A percentile compares a stretch with the other conserved stretches of the same genome.
Evolutionary conservation across 1,140 invertebrate species (phyloP).

Genomic region (Sycophaga agraensis): DNA sequence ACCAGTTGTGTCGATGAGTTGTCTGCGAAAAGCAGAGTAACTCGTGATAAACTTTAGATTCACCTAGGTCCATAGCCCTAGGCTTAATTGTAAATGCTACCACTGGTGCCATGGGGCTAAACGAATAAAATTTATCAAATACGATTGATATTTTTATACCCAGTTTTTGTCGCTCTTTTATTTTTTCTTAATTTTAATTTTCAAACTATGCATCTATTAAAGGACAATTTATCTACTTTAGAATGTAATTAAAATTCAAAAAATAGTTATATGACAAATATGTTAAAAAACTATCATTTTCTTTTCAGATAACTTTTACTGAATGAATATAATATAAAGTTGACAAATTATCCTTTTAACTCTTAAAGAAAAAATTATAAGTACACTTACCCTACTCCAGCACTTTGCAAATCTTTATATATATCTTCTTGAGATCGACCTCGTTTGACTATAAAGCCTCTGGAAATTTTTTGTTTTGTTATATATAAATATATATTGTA

Average conservation of each 20-base stretch:
- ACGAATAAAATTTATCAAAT: conserved; percentile 45
- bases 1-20: conserved; percentile 53
- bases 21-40: conserved; percentile 55
- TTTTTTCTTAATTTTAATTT: neutral
- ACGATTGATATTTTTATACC: conserved; percentile 21
- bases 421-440: conserved; percentile 79
- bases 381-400: conserved; percentile 55
- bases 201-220: neutral
- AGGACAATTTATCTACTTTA: neutral
- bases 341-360: conserved; percentile 17
- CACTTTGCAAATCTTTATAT: conserved; percentile 75
- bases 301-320: neutral
- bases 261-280: no score
- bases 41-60: conserved; percentile 57
- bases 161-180: conserved; percentile 17
- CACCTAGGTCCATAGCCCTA: conserved; percentile 54
- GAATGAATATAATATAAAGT: neutral
- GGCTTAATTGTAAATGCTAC: conserved; percentile 57
- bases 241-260: no score
- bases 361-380: neutral
- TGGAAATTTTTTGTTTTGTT: no score
- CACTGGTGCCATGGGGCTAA: conserved; percentile 52
- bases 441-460: conserved; percentile 73
- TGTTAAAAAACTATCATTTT: neutral
- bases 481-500: no score